Conservation (phyloP, 2,113 vertebrate genomes). For the Podarcis cretensis region DNA sequence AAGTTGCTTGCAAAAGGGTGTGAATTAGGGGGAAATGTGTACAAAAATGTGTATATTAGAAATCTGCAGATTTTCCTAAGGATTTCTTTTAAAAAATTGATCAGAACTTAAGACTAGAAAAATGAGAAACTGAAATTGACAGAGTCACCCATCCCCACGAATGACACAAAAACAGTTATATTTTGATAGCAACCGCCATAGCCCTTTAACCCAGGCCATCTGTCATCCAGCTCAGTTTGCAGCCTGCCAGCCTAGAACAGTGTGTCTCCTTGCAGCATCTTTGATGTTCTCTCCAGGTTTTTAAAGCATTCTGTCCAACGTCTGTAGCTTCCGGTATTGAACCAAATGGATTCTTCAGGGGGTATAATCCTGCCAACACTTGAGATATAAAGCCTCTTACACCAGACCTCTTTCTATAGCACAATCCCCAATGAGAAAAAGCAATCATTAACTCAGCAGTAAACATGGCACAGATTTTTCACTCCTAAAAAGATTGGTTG, state of each 20-base stretch:
- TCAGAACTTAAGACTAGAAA: no score
- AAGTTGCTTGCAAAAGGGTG: no score
- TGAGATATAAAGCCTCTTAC: neutral
- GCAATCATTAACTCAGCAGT: neutral
- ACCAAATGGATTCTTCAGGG: neutral
- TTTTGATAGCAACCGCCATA: neutral
- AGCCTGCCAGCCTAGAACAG: neutral
- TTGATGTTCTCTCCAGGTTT: neutral
- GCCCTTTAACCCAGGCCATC: neutral
- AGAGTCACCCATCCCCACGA: no score
- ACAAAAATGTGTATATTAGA: no score
- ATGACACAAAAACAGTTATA: neutral
- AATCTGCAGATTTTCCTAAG: no score
- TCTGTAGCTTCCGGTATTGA: neutral
- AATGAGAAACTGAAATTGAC: no score
- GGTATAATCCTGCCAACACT: neutral
- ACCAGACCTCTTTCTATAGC: neutral
- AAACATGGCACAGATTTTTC: slow-evolving; percentile 19
- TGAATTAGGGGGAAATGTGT: no score
- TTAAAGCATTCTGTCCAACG: neutral
- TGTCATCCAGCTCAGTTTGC: neutral
- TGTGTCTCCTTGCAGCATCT: neutral
- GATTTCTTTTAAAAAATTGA: no score
- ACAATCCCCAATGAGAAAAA: neutral
- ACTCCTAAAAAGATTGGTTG: neutral